phyloP scores from a whole-genome alignment of 2,113 vertebrate species.

The Menidia beryllina region DNA sequence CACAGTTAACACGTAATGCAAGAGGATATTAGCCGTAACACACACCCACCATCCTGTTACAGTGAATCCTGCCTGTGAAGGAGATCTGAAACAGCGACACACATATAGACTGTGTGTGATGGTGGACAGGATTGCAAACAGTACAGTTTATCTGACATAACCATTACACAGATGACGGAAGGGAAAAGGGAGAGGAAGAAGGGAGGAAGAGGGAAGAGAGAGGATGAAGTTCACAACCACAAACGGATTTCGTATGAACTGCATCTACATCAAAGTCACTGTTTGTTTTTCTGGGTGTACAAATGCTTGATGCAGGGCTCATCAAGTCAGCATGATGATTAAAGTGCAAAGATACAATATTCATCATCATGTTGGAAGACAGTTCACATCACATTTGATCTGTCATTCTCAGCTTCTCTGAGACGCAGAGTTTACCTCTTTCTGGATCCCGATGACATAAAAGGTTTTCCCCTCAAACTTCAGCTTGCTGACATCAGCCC shows the following conservation, averaged over 20 bases:
- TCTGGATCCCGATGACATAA: conserved; percentile 94
- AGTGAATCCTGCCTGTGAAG: conserved; percentile 80
- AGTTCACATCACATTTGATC: conserved; percentile 4
- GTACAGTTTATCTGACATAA: conserved; percentile 45
- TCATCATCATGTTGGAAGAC: conserved; percentile 26
- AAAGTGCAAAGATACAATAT: background rate
- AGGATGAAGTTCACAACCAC: conserved; percentile 18
- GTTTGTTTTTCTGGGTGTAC: conserved; percentile 7
- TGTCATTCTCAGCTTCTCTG: conserved; percentile 12
- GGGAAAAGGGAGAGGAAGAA: background rate
- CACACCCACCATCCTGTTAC: conserved; percentile 82
- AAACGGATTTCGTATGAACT: conserved; percentile 16
- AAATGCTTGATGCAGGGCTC: conserved; percentile 17
- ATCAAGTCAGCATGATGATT: conserved; percentile 28
- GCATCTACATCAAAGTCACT: conserved; percentile 8
- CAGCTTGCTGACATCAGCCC: conserved; percentile 96
- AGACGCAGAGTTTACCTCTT: conserved; percentile 85
- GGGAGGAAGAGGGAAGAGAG: conserved; percentile 5
- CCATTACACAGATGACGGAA: conserved; percentile 27
- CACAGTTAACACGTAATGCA: conserved; percentile 43
- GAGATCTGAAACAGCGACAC: conserved; percentile 77
- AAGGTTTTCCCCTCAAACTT: conserved; percentile 99
- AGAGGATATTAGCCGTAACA: conserved; percentile 65
- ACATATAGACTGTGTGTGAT: conserved; percentile 63
- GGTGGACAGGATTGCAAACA: conserved; percentile 60